Percentiles rank a stretch among this genome's conserved stretches.
Conservation (phyloP, 2,797 vertebrate genomes). For the Salarias fasciatus region DNA sequence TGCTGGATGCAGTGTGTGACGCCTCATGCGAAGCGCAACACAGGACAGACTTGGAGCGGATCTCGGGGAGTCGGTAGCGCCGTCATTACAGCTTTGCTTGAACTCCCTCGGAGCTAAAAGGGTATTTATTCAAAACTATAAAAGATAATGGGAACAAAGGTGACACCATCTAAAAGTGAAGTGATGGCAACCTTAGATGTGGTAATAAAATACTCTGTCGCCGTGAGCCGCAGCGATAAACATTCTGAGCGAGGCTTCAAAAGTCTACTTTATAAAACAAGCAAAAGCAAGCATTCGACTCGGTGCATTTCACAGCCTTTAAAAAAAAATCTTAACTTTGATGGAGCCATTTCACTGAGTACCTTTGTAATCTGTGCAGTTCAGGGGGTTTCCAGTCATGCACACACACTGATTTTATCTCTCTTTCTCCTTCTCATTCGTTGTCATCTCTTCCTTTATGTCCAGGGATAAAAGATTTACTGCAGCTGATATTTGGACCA, state of each 20-base stretch:
- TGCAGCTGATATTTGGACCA: constrained; percentile 36
- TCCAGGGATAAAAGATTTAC: constrained; percentile 23
- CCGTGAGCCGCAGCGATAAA: no score
- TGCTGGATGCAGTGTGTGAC: neutral
- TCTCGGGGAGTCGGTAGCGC: constrained; percentile 17
- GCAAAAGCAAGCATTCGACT: neutral
- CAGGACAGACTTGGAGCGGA: constrained; percentile 6
- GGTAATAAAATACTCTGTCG: no score
- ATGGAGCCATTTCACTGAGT: neutral
- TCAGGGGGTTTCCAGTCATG: neutral
- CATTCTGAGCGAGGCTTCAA: neutral
- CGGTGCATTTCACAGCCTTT: neutral
- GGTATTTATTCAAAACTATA: constrained; percentile 17
- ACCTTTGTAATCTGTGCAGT: constrained; percentile 13
- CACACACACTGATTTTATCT: constrained; percentile 8
- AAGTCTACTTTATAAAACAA: neutral
- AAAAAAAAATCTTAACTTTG: neutral
- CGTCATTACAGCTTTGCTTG: constrained; percentile 18
- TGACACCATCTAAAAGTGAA: neutral
- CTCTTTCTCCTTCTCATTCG: constrained; percentile 8
- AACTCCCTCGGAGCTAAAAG: constrained; percentile 15
- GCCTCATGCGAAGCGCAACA: neutral
- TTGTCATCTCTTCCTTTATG: constrained; percentile 9
- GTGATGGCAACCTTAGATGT: neutral
- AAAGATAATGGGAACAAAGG: constrained; percentile 7